Evolutionary conservation across 92 coral and sea anemone species (phyloP), one percentile per base, ranked within the genome.

Genomic region (Actinostola sp.): DNA sequence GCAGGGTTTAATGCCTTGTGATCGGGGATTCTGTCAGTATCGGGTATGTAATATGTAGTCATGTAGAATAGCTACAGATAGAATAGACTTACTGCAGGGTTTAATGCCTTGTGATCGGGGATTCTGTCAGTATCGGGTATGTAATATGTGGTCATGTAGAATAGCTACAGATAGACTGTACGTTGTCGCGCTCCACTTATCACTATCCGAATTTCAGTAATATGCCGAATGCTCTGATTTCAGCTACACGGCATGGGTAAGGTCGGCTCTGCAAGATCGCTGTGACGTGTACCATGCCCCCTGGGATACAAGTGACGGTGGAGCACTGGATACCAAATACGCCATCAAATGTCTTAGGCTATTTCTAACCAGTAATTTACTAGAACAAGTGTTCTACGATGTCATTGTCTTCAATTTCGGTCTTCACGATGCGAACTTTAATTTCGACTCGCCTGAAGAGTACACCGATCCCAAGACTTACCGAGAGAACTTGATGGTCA

Each of bases 281-380:
- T 92, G 97, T 66, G 66, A 36, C 29, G 97, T 92, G 30, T 80
- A 79, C 59, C 96, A 92, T 55, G 78, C 93, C 39, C 96, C 97
- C 65, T 91, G 96, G 84, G 86, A 83, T 68, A 34, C 92, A 16
- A 68, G 59, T 1, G 96, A 92, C 82, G 97, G 97, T 30, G 97
- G 97, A 15, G 83, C 89, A 44, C 81, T 89, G 90, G 97, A 92
- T 80, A 89, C 96, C 30, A 82, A 86, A 23, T 89, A 92, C 50
- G 83, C 81, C 13, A 79, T 89, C 31, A 68, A 86, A 61, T 92
- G 97, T 34, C 66, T 92, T 15, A 75, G 88, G 8, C 35, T 88
- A 59, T 82, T 92, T 72, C 46, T 92, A 36, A 78, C 89, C 12
- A 80, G 86, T 26, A 80, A 75, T 64, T 62, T 68, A 28, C 82